Conservation (phyloP, 1,140 invertebrate genomes). For the Drosophila lowei region DNA sequence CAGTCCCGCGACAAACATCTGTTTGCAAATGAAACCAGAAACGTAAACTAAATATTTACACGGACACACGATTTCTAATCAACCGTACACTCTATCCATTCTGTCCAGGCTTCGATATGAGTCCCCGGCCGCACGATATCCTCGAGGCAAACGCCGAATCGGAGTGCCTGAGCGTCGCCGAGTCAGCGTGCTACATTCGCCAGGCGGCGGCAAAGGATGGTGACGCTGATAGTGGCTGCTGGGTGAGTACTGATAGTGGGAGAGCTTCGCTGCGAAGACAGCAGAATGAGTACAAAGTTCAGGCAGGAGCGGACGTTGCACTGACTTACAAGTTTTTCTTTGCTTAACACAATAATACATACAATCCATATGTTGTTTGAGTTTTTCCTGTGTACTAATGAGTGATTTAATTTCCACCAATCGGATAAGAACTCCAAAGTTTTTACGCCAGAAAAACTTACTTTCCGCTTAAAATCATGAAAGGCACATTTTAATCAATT, state of each 20-base stretch:
- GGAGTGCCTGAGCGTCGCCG: slow-evolving; percentile 22
- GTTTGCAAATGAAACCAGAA: slow-evolving; percentile 6
- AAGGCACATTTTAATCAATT: too few relatives aligned
- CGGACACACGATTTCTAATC: slow-evolving; percentile 25
- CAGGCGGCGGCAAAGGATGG: slow-evolving; percentile 34
- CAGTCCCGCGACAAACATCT: neutral
- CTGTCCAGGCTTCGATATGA: slow-evolving; percentile 39
- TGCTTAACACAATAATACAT: too few relatives aligned
- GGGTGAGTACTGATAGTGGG: slow-evolving; percentile 39
- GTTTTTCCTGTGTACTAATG: too few relatives aligned
- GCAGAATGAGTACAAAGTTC: neutral
- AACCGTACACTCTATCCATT: slow-evolving; percentile 26
- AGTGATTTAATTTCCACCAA: too few relatives aligned
- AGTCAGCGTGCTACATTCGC: slow-evolving; percentile 43
- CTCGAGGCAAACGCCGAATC: slow-evolving; percentile 20
- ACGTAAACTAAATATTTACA: slow-evolving; percentile 5
- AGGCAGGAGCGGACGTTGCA: neutral
- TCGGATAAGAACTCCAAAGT: too few relatives aligned
- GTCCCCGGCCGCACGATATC: slow-evolving; percentile 53
- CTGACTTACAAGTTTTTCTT: too few relatives aligned
- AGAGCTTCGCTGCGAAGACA: neutral
- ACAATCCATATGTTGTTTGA: too few relatives aligned
- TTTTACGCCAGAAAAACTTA: too few relatives aligned
- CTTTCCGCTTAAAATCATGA: too few relatives aligned
- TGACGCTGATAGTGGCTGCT: slow-evolving; percentile 8